Evolutionary conservation across 1,140 invertebrate genomes (phyloP), one percentile per base, ranked within the genome.

Genomic region (Ceratina calcarata): DNA sequence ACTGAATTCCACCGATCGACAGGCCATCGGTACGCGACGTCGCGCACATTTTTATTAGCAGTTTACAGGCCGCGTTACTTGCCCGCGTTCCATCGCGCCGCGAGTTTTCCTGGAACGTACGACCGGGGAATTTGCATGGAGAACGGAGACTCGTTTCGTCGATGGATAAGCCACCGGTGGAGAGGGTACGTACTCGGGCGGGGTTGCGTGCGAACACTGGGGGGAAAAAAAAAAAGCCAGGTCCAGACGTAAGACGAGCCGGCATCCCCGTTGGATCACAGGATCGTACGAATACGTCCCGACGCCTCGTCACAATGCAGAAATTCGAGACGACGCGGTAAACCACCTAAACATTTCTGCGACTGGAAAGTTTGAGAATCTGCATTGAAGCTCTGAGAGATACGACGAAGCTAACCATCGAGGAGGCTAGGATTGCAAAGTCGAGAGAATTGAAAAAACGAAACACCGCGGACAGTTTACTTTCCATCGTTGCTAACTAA

Each of bases 81-180:
- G 60, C 58, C 15, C 79, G 79, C 80, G 61, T 86, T 86, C 84
- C 76, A 85, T 16, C 70, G 66, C 51, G 60, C n/a, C 68, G 18
- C 68, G 72, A 71, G 3, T 80, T 86, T 86, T 86, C 84, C 81
- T 72, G 84, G 85, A 86, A 86, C 64, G 61, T 68, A 65, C 58
- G 72, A 80, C 62, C 49, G 57, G 37, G 51, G 55, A 74, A 86
- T 86, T 83, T 86, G 78, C 85, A 86, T 81, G 77, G 60, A 22
- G 76, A 85, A 85, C 72, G 58, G 65, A 66, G 69, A 68, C 16
- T n/a, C 22, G 55, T 37, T 12, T 32, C 53, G n/a, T 49, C 69
- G 78, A 45, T 61, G 73, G 37, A 66, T 68, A 74, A 70, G 12
- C 55, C 53, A 3, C 2, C n/a, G 55, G 18, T 13, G 65, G 61